Evolutionary conservation across 2,113 vertebrate species (phyloP), one percentile per base, ranked within the genome.

Genomic region (Menura novaehollandiae): DNA sequence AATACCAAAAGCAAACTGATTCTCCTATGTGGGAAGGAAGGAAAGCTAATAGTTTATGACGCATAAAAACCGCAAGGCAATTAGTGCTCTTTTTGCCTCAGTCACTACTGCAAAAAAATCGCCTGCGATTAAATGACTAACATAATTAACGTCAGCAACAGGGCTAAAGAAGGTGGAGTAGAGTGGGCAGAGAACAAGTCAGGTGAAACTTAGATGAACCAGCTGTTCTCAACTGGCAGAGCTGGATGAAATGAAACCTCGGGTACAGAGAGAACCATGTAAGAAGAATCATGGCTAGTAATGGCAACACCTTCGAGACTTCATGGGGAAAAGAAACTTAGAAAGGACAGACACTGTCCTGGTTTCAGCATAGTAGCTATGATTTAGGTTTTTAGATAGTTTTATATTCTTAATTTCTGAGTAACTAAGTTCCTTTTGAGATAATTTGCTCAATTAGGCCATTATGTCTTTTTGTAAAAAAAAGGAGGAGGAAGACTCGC

Each of bases 41-140:
- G 51, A 91, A 86, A 94, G 37, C 33, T 77, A 51, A 89, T 53
- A 71, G 39, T 37, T 58, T 56, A 46, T 62, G 68, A 91, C 0
- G 0, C 37, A 63, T 43, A 55, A 69, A 75, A 88, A 32, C 4
- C 1, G 20, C 46, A 77, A 74, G 28, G 55, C 37, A 91, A 51
- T 80, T 73, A 69, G 24, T 1, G 2, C 10, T 84, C 10, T 49
- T 87, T 77, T 78, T 91, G 46, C 37, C 46, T 86, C 68, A 84
- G 51, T 59, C 76, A 49, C 43, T 66, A 56, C 24, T 46, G 39
- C 6, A 32, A 35, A 77, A 75, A 89, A 16, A 81, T 53, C 66
- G 67, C 46, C 64, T 58, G 33, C 33, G 68, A 89, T 89, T 89
- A 92, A 94, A 69, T 85, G 80, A 92, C 84, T 85, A 91, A 91